A percentile compares a stretch with the other conserved stretches of the same genome.
Evolutionary conservation across 30 jellyfish, hydroid and myxozoan species (phyloP).

Genomic region (Hydra vulgaris): DNA sequence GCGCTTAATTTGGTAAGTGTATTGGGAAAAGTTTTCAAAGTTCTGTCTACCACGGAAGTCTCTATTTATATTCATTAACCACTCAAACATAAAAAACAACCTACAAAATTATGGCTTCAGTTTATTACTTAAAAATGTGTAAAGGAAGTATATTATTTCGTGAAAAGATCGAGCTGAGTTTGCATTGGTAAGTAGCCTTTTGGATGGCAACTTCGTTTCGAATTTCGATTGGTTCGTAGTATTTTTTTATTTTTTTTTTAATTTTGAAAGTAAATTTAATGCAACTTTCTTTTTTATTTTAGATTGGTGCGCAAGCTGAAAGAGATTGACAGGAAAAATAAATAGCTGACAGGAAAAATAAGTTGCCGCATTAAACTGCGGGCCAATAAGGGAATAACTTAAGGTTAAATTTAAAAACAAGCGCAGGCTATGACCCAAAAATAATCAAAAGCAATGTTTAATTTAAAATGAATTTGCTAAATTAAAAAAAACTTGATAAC

Average conservation of each 20-base stretch:
- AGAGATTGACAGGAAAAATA: neutral
- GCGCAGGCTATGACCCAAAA: neutral
- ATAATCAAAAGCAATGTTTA: too few species aligned
- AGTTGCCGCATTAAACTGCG: neutral
- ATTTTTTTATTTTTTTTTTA: too few species aligned
- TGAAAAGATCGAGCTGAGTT: neutral
- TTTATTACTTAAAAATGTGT: neutral
- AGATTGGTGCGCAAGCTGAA: neutral
- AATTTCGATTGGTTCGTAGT: neutral
- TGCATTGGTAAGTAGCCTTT: neutral
- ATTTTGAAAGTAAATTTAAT: neutral
- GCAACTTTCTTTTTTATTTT: neutral
- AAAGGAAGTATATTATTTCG: neutral
- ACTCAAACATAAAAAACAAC: neutral
- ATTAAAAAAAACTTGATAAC: too few species aligned
- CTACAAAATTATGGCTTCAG: neutral
- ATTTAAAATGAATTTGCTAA: too few species aligned
- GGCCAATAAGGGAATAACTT: neutral
- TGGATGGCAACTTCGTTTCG: neutral
- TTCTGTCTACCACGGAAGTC: neutral
- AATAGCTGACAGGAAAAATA: neutral
- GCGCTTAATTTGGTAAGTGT: neutral
- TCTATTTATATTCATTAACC: neutral
- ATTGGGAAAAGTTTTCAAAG: neutral
- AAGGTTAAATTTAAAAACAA: neutral